Percentiles rank a stretch among this genome's conserved stretches.
phyloP scores from a whole-genome alignment of 2,888 invertebrate species.

The Nemotelus nigrinus region DNA sequence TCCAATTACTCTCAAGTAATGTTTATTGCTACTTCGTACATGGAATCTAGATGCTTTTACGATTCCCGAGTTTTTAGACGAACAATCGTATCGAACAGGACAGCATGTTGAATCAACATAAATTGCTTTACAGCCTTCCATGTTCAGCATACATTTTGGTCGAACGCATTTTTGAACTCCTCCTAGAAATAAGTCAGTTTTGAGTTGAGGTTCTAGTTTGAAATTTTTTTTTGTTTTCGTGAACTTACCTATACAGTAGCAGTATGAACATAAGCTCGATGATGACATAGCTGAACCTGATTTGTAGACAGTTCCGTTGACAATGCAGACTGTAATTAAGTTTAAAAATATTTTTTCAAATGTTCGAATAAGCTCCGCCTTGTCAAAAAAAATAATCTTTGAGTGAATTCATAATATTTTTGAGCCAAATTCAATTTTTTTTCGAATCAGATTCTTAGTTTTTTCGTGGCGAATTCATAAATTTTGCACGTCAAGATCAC shows the following conservation, averaged over 20 bases:
- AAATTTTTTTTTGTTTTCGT: background rate
- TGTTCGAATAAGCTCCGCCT: too few relatives aligned
- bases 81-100: constrained; percentile 82
- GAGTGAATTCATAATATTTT: too few relatives aligned
- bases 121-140: constrained; percentile 70
- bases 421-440: too few relatives aligned
- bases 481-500: too few relatives aligned
- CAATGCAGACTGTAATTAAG: constrained; percentile 58
- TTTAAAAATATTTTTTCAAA: constrained; percentile 22
- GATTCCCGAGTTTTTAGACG: constrained; percentile 58
- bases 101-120: constrained; percentile 72
- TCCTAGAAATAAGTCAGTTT: constrained; percentile 53
- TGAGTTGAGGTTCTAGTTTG: background rate
- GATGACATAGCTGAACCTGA: constrained; percentile 80
- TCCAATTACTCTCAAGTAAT: constrained; percentile 61
- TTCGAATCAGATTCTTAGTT: too few relatives aligned
- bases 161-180: constrained; percentile 80
- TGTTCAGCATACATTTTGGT: constrained; percentile 80
- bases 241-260: constrained; percentile 76
- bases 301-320: constrained; percentile 63
- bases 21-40: constrained; percentile 60
- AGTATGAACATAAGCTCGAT: constrained; percentile 83
- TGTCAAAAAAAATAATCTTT: too few relatives aligned
- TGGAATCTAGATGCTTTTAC: constrained; percentile 60
- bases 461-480: too few relatives aligned